Evolutionary conservation across 2,888 invertebrate genomes (phyloP).

Genomic region (Volucella bombylans): DNA sequence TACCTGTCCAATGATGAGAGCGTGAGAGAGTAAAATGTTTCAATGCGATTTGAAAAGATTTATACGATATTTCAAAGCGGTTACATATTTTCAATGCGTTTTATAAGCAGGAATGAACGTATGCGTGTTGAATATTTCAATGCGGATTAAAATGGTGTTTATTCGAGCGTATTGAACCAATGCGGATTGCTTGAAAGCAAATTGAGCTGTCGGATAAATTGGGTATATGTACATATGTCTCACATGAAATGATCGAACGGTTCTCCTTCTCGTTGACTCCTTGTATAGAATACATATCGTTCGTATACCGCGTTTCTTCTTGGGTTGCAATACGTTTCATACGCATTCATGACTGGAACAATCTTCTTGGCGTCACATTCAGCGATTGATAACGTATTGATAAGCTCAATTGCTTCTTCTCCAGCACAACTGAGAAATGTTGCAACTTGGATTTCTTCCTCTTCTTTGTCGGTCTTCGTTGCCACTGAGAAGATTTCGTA

Average conservation of each 20-base stretch:
- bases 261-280: conserved; percentile 76
- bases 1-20: no score
- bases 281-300: conserved; percentile 74
- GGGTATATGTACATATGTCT: no score
- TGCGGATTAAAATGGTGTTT: no score
- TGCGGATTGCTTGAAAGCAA: no score
- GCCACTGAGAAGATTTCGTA: conserved; percentile 59
- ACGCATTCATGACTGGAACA: conserved; percentile 42
- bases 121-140: no score
- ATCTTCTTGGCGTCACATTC: conserved; percentile 28
- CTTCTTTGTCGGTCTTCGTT: conserved; percentile 30
- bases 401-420: conserved; percentile 65
- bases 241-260: conserved; percentile 76
- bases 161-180: no score
- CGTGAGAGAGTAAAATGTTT: no score
- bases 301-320: conserved; percentile 74
- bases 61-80: no score
- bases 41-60: no score
- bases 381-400: conserved; percentile 48
- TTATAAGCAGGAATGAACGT: no score
- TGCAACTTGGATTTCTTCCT: conserved; percentile 55
- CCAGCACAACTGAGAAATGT: conserved; percentile 69
- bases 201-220: no score
- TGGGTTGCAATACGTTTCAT: conserved; percentile 60
- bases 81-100: no score